phyloP scores from a whole-genome alignment of 1,140 invertebrate species.

The Macrosteles quadrilineatus region DNA sequence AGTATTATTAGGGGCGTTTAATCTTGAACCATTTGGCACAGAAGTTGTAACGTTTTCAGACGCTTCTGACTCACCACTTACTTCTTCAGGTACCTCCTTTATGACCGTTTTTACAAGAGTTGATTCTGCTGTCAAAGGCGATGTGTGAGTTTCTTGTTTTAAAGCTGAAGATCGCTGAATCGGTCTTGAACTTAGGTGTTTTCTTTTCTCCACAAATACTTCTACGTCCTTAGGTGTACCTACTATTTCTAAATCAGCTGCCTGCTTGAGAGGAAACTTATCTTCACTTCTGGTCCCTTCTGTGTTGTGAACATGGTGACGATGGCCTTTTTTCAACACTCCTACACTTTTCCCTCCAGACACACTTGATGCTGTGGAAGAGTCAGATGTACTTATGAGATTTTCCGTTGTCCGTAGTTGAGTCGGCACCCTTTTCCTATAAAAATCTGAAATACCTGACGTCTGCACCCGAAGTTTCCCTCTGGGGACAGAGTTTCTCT shows the following conservation, averaged over 20 bases:
- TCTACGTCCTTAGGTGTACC: background rate
- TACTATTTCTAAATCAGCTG: background rate
- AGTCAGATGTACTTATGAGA: conserved; percentile 18
- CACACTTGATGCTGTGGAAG: background rate
- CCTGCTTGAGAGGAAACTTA: background rate
- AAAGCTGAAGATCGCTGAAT: background rate
- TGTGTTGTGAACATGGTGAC: conserved; percentile 5
- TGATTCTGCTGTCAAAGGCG: conserved; percentile 8
- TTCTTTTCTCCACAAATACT: background rate
- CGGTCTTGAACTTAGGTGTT: background rate
- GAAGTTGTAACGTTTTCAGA: background rate
- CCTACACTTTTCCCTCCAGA: background rate
- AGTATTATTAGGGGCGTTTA: background rate
- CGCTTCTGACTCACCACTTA: background rate
- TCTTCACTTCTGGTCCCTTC: background rate
- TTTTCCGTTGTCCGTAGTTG: conserved; percentile 13
- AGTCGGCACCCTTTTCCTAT: conserved; percentile 15
- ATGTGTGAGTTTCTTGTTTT: background rate
- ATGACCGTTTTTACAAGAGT: conserved; percentile 6
- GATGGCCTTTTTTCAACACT: background rate
- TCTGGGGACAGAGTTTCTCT: conserved; percentile 36
- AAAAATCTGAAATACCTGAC: conserved; percentile 27
- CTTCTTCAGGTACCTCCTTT: background rate
- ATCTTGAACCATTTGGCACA: background rate
- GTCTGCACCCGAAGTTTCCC: conserved; percentile 5